These are phyloP conservation scores for Crenuchus spilurus DNA, from an alignment of 2,797 vertebrate species.

Conservation along the genomic window DNA sequence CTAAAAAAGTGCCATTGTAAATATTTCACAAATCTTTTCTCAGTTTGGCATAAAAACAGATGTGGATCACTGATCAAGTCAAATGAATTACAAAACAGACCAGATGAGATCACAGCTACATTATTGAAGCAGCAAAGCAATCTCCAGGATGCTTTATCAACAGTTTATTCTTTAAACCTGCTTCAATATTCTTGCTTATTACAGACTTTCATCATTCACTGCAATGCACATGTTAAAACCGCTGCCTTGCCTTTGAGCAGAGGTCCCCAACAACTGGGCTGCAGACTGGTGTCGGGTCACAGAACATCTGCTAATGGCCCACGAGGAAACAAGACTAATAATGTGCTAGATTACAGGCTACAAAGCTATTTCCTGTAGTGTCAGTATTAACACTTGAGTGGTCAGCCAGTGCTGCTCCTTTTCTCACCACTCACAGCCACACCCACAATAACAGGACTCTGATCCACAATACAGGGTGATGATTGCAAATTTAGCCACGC, in stretches of 20 bases:
- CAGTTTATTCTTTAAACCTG: conserved; percentile 7
- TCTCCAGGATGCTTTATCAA: neutral
- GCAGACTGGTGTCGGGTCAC: too few relatives aligned
- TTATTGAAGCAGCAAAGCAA: neutral
- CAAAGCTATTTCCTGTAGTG: too few relatives aligned
- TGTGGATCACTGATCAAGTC: neutral
- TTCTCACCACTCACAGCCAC: too few relatives aligned
- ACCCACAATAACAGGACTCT: too few relatives aligned
- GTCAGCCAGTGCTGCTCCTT: too few relatives aligned
- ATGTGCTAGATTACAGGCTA: too few relatives aligned
- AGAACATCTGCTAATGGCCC: too few relatives aligned
- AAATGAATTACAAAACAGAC: neutral
- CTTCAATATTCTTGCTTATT: neutral
- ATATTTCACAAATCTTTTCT: neutral
- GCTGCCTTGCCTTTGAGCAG: neutral
- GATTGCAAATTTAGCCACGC: too few relatives aligned
- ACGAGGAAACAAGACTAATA: too few relatives aligned
- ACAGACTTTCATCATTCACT: neutral
- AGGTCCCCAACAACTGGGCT: too few relatives aligned
- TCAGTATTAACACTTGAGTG: too few relatives aligned
- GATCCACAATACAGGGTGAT: too few relatives aligned
- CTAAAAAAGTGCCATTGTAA: neutral
- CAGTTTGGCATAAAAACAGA: neutral
- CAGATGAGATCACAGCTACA: neutral
- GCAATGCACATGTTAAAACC: neutral